These are phyloP conservation scores for Tringa solitaria DNA, from an alignment of 2,113 vertebrate species.

Conservation along the genomic window DNA sequence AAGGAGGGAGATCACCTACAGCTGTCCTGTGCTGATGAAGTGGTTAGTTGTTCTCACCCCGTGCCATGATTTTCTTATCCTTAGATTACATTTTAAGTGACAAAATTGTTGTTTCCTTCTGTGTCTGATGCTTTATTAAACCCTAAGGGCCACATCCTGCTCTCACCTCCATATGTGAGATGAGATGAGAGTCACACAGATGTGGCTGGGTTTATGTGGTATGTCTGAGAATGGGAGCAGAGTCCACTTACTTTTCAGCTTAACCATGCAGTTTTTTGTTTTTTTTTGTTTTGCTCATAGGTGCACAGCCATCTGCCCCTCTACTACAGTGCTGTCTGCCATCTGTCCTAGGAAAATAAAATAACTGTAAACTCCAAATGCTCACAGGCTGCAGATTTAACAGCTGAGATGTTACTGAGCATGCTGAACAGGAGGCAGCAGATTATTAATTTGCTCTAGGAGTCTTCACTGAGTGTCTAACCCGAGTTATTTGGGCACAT, in stretches of 20 bases:
- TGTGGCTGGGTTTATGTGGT: not conserved
- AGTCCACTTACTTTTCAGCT: not conserved
- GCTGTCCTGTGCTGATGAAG: not conserved
- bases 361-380: conserved; percentile 53
- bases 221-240: not conserved
- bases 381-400: conserved; percentile 27
- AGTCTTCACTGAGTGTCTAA: not conserved
- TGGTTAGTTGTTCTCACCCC: not conserved
- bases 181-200: not conserved
- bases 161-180: not conserved
- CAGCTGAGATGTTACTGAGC: conserved; percentile 42
- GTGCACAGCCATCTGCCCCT: conserved; percentile 58
- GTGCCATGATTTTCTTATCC: not conserved
- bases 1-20: not conserved
- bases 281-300: conserved; percentile 19
- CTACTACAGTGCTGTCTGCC: conserved; percentile 46
- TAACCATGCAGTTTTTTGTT: not conserved
- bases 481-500: not conserved
- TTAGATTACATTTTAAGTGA: not conserved
- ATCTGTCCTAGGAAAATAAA: conserved; percentile 56
- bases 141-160: not conserved
- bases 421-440: not conserved
- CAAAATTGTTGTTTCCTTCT: not conserved
- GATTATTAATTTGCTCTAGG: not conserved
- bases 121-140: not conserved